A percentile compares a stretch with the other conserved stretches of the same genome.
Conservation (phyloP, 2,797 vertebrate genomes). For the Chrosomus eos region DNA sequence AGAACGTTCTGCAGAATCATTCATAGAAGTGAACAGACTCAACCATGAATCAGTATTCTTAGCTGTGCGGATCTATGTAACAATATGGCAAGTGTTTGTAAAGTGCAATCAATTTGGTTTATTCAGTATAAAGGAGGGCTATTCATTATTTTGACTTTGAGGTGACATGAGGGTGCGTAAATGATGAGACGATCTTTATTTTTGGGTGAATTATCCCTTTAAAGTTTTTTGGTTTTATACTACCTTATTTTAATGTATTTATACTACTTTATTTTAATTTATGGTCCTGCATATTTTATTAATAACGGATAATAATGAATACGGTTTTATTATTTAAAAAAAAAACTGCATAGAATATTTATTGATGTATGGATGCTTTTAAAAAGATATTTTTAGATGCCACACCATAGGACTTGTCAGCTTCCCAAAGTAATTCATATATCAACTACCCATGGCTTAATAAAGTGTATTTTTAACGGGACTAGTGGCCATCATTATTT, state of each 20-base stretch:
- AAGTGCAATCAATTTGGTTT: conserved; percentile 35
- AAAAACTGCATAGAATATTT: no score
- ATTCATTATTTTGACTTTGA: conserved; percentile 27
- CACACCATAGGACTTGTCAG: not conserved
- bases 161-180: not conserved
- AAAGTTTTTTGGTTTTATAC: not conserved
- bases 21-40: not conserved
- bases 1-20: conserved; percentile 41
- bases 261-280: no score
- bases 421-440: not conserved
- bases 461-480: not conserved
- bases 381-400: no score
- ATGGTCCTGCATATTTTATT: no score
- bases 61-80: conserved; percentile 1
- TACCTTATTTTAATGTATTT: not conserved
- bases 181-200: no score
- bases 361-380: no score
- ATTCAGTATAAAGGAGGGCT: not conserved
- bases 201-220: not conserved
- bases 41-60: conserved; percentile 30
- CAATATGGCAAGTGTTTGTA: conserved; percentile 2
- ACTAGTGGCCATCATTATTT: conserved; percentile 5
- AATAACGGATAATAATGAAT: no score
- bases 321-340: no score
- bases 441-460: not conserved